Evolutionary conservation across 2,888 invertebrate genomes (phyloP).

Genomic region (Caradrina clavipalpis): DNA sequence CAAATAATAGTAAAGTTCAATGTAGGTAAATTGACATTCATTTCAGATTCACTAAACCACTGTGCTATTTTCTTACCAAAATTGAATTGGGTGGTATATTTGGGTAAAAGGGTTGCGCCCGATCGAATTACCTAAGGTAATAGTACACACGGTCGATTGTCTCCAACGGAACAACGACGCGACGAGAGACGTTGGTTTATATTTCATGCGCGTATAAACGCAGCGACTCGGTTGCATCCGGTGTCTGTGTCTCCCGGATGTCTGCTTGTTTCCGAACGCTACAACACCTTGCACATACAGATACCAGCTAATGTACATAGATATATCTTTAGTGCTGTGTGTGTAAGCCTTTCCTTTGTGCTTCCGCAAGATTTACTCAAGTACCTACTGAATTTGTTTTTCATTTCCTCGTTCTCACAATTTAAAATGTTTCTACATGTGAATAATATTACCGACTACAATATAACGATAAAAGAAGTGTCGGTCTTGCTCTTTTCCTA

Average conservation of each 20-base stretch:
- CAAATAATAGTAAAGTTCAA: conserved; percentile 7
- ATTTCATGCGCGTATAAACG: conserved; percentile 23
- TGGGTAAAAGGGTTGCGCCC: conserved; percentile 43
- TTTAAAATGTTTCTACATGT: no score
- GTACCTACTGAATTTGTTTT: conserved; percentile 5
- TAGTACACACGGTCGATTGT: conserved; percentile 20
- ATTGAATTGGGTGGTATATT: conserved; percentile 44
- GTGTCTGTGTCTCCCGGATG: conserved; percentile 65
- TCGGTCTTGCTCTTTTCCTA: not conserved
- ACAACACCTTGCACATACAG: conserved; percentile 47
- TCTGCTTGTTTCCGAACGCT: conserved; percentile 63
- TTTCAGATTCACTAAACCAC: conserved; percentile 50
- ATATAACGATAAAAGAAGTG: not conserved
- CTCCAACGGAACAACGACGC: conserved; percentile 8
- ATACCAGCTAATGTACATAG: conserved; percentile 12
- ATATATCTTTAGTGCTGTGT: not conserved
- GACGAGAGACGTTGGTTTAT: conserved; percentile 15
- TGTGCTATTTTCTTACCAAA: conserved; percentile 46
- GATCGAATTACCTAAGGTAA: conserved; percentile 51
- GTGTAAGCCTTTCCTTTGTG: not conserved
- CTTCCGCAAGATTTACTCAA: not conserved
- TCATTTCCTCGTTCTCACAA: not conserved
- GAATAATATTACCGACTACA: not conserved
- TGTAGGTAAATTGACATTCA: conserved; percentile 40
- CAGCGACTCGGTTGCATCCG: conserved; percentile 64